These are phyloP conservation scores for Galerucella nymphaeae DNA, from an alignment of 2,888 invertebrate species.

Conservation along the genomic window DNA sequence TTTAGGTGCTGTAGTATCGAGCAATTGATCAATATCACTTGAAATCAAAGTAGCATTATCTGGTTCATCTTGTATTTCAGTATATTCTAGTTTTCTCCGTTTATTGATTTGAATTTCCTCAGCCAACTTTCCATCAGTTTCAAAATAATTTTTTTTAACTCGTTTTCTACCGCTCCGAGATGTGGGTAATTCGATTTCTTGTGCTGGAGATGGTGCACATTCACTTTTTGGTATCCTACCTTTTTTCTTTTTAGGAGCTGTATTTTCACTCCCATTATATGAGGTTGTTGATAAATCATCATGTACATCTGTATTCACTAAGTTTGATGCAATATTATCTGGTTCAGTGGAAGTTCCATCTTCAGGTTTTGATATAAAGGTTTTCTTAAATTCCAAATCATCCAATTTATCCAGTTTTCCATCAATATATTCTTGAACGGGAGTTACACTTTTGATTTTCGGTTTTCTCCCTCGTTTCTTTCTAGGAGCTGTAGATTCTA, in stretches of 20 bases:
- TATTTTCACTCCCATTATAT: neutral
- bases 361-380: no score
- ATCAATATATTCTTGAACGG: neutral
- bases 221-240: constrained; percentile 11
- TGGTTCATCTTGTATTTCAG: neutral
- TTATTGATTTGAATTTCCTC: no score
- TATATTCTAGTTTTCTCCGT: neutral
- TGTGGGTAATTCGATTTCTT: neutral
- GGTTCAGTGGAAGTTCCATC: neutral
- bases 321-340: neutral
- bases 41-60: neutral
- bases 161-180: constrained; percentile 50
- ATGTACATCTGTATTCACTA: neutral
- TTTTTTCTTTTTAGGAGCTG: constrained; percentile 11
- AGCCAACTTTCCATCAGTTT: no score
- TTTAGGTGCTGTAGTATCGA: neutral
- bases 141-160: constrained; percentile 51
- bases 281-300: neutral
- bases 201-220: neutral
- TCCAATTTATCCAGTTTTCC: no score
- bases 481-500: neutral
- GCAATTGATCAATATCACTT: neutral
- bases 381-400: no score
- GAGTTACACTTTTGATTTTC: neutral
- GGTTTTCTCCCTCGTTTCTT: constrained; percentile 18